phyloP scores from a whole-genome alignment of 2,113 vertebrate genomes.

The Synchiropus splendidus region DNA sequence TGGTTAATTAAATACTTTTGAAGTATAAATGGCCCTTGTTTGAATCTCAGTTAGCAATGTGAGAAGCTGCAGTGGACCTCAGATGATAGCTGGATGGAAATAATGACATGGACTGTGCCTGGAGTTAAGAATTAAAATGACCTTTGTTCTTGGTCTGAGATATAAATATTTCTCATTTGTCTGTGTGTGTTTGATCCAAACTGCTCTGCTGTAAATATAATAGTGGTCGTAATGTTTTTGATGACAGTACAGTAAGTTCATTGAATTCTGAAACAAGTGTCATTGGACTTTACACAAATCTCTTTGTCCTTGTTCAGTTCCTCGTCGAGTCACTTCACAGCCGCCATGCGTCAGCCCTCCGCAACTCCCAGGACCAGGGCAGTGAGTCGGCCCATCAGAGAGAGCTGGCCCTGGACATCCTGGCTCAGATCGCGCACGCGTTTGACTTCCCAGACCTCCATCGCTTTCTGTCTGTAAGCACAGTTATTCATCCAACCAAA shows the following conservation, averaged over 20 bases:
- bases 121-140: too few relatives aligned
- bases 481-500: background rate
- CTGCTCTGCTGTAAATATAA: too few relatives aligned
- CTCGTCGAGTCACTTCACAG: slow-evolving; percentile 92
- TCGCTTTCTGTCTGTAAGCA: slow-evolving; percentile 87
- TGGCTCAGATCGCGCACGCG: slow-evolving; percentile 91
- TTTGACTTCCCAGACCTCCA: slow-evolving; percentile 97
- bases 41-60: too few relatives aligned
- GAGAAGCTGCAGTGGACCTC: too few relatives aligned
- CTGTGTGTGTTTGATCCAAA: background rate
- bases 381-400: slow-evolving; percentile 81
- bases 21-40: too few relatives aligned
- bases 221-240: too few relatives aligned
- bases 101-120: too few relatives aligned
- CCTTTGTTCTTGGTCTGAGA: background rate
- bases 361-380: slow-evolving; percentile 69
- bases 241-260: too few relatives aligned
- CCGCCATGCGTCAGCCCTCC: slow-evolving; percentile 72
- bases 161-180: background rate
- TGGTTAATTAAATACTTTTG: too few relatives aligned
- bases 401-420: slow-evolving; percentile 81
- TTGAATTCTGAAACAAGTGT: too few relatives aligned
- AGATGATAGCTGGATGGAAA: too few relatives aligned
- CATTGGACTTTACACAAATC: background rate
- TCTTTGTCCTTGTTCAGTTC: slow-evolving; percentile 65